Evolutionary conservation across 2,888 invertebrate genomes (phyloP).

Genomic region (Escarpia spicata): DNA sequence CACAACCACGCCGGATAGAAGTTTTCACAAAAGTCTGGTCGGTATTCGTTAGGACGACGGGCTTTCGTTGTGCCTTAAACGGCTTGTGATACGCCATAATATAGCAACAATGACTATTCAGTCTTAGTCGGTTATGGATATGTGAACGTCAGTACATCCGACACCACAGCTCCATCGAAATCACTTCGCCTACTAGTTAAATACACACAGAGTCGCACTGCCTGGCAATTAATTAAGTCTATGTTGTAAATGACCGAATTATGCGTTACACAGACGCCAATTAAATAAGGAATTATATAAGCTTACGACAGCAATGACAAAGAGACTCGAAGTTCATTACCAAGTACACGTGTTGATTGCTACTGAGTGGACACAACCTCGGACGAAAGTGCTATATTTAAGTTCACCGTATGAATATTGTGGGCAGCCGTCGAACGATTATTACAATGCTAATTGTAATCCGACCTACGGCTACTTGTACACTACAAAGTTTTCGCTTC

Average conservation of each 20-base stretch:
- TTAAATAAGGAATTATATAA: neutral
- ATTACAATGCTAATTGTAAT: neutral
- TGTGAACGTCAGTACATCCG: neutral
- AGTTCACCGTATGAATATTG: neutral
- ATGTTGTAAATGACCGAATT: neutral
- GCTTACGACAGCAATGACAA: neutral
- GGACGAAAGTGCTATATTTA: slow-evolving; percentile 1
- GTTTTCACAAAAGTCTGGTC: neutral
- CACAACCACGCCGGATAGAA: neutral
- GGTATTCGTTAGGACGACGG: neutral
- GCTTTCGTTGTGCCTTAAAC: neutral
- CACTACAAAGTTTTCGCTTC: neutral
- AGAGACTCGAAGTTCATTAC: neutral
- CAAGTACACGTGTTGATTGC: neutral
- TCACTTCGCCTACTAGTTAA: neutral
- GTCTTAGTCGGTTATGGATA: neutral
- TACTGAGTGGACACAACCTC: neutral
- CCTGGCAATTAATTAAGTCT: neutral
- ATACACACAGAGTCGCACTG: too few relatives aligned
- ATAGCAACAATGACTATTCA: neutral
- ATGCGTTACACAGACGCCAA: neutral
- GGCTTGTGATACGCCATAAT: neutral
- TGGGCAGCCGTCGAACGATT: neutral
- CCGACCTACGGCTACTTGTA: neutral
- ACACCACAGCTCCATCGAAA: neutral